Percentiles rank a stretch among this genome's conserved stretches.
phyloP scores from a whole-genome alignment of 2,797 vertebrate genomes.

The Cuculus canorus region DNA sequence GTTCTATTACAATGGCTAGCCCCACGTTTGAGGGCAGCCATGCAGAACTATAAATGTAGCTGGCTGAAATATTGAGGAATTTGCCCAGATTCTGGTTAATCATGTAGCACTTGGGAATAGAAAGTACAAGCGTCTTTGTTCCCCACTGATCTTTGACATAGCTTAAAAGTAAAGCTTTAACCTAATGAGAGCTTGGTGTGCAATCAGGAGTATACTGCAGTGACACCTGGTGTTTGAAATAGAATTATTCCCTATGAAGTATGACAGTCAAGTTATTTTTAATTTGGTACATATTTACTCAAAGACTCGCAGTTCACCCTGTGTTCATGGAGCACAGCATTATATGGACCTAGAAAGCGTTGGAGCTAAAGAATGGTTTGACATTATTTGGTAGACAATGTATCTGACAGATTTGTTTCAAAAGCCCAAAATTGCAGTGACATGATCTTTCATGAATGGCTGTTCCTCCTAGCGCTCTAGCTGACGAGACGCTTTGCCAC shows the following conservation, averaged over 20 bases:
- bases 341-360: neutral
- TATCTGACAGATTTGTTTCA: conserved; percentile 15
- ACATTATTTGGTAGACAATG: neutral
- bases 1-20: neutral
- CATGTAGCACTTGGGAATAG: neutral
- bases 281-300: conserved; percentile 3
- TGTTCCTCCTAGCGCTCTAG: neutral
- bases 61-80: neutral
- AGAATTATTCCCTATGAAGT: conserved; percentile 5
- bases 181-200: neutral
- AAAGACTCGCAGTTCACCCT: neutral
- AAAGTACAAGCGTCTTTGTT: neutral
- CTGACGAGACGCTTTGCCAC: neutral
- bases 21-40: neutral
- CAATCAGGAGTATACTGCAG: neutral
- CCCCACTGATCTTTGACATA: neutral
- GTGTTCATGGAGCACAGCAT: neutral
- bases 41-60: neutral
- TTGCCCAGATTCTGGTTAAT: neutral
- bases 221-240: conserved; percentile 65
- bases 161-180: neutral
- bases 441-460: neutral
- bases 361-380: neutral
- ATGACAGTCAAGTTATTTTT: neutral
- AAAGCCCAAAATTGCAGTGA: neutral